Evolutionary conservation across 2,113 vertebrate genomes (phyloP).

Genomic region (Hylia prasina): DNA sequence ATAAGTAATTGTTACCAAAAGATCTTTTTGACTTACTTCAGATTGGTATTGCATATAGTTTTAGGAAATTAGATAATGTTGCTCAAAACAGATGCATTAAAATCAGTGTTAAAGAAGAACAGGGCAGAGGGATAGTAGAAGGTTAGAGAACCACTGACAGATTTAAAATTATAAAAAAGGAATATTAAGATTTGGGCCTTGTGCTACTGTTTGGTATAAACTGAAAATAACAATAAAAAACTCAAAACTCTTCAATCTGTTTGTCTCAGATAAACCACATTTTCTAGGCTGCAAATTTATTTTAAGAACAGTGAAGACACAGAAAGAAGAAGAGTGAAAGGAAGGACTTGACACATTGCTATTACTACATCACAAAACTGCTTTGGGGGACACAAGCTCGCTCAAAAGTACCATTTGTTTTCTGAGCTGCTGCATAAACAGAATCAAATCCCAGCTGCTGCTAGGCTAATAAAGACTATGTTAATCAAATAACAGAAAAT

Average conservation of each 20-base stretch:
- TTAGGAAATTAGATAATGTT: neutral
- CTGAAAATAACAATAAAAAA: neutral
- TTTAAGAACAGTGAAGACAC: neutral
- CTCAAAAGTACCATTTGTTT: neutral
- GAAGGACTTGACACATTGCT: neutral
- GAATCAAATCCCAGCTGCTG: neutral
- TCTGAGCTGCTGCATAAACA: neutral
- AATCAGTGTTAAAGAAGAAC: neutral
- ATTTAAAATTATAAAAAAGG: neutral
- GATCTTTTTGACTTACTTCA: neutral
- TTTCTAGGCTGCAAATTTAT: neutral
- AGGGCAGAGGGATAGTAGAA: neutral
- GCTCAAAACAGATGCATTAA: neutral
- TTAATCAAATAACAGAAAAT: slow-evolving; percentile 5
- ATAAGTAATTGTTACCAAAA: neutral
- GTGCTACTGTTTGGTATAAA: neutral
- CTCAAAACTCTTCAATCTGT: neutral
- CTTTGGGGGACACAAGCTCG: neutral
- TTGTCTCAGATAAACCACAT: neutral
- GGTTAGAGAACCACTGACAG: neutral
- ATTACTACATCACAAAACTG: neutral
- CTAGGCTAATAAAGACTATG: neutral
- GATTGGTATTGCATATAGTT: neutral
- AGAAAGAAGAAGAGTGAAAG: neutral
- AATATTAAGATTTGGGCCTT: neutral